Evolutionary conservation across 2,888 invertebrate genomes (phyloP), one percentile per base, ranked within the genome.

Genomic region (Margaritifera margaritifera): DNA sequence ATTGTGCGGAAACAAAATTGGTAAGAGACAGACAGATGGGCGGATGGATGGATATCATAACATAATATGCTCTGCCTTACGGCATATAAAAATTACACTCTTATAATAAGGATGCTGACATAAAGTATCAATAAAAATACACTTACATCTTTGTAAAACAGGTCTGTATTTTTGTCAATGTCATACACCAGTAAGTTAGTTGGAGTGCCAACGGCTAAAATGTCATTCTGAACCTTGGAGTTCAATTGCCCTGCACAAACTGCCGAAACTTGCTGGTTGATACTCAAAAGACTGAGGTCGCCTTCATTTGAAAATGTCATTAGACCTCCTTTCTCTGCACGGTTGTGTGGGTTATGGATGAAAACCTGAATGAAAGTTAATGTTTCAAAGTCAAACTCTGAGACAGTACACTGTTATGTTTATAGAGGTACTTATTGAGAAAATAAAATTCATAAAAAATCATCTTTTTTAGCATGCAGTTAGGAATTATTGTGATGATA

Each of bases 151-250:
- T 94, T 95, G 88, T 95, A 96, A 90, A 98, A 97, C 1, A 97
- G 90, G 88, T 98, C 97, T 24, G 94, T 93, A 90, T 98, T 98
- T 81, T 96, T 95, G 87, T 96, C 94, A 6, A 97, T 95, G 90
- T 97, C 95, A 89, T 96, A 98, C 0, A 94, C 96, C 64, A 95
- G 90, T 6, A 95, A 90, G 84, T 93, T 94, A 3, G 93, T 93
- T 59, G 92, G 91, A 1, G 94, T 94, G 54, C 97, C 97, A 74
- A 98, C 93, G 25, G 97, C 91, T 53, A 98, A 92, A 82, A 95
- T 91, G 86, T 97, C 96, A 71, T 85, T 86, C 4, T 79, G 75
- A 81, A 93, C 92, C 20, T 67, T 69, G 6, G 93, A 93, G 63
- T 93, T 91, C 51, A 94, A 90, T 27, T 92, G 91, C 3, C 95